Percentiles rank a stretch among this genome's conserved stretches.
These are phyloP conservation scores for Tetraneura akinire DNA, from an alignment of 1,140 invertebrate species.

Conservation along the genomic window DNA sequence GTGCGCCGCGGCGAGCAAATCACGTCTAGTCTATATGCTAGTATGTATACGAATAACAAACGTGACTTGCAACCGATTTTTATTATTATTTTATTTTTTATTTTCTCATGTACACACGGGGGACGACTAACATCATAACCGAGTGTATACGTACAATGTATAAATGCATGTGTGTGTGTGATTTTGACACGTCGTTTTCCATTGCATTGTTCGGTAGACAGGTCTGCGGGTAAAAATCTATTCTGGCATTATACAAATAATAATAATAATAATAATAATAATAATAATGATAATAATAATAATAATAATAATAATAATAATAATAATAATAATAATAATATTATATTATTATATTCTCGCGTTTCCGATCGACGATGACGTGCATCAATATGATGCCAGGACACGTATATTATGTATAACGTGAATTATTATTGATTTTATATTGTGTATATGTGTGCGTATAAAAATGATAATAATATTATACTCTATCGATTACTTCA, in stretches of 20 bases:
- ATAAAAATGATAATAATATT: no score
- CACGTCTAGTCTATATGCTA: not conserved
- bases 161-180: no score
- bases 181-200: conserved; percentile 51
- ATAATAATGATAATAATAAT: no score
- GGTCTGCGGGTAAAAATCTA: conserved; percentile 30
- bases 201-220: conserved; percentile 39
- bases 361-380: not conserved
- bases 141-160: no score
- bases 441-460: no score
- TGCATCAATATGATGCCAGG: no score
- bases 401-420: not conserved
- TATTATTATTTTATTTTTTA: no score
- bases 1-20: no score
- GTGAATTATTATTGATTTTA: conserved; percentile 13
- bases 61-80: conserved; percentile 45
- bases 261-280: no score
- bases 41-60: conserved; percentile 17
- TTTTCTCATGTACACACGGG: conserved; percentile 1
- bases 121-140: not conserved
- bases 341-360: not conserved
- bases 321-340: no score
- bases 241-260: conserved; percentile 1
- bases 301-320: no score
- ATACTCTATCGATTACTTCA: not conserved